phyloP scores from a whole-genome alignment of 2,888 invertebrate genomes.

The Cryptophagus acutangulus region DNA sequence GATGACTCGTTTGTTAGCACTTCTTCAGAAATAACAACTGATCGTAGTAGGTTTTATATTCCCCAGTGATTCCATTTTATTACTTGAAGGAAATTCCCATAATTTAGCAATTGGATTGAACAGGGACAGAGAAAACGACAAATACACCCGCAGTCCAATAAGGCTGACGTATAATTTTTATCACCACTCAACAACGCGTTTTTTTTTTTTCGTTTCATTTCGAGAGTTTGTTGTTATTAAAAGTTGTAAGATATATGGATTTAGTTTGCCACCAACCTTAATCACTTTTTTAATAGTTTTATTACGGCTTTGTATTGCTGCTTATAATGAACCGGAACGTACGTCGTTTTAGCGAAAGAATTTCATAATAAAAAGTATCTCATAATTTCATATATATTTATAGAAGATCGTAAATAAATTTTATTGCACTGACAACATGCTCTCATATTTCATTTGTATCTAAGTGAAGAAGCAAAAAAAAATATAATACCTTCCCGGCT shows the following conservation, averaged over 20 bases:
- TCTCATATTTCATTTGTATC: no score
- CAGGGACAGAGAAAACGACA: no score
- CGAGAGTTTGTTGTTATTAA: constrained; percentile 37
- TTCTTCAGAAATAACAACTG: constrained; percentile 22
- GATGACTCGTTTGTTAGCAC: no score
- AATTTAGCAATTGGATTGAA: constrained; percentile 29
- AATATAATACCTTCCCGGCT: no score
- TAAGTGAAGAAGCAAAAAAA: no score
- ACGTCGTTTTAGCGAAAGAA: neutral
- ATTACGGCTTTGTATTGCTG: constrained; percentile 1
- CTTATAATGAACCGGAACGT: constrained; percentile 1
- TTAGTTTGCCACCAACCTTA: constrained; percentile 28
- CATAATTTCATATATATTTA: no score
- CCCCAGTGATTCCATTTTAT: constrained; percentile 28
- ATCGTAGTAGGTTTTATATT: constrained; percentile 21
- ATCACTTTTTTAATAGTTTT: constrained; percentile 28
- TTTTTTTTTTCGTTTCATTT: constrained; percentile 32
- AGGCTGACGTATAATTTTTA: constrained; percentile 35
- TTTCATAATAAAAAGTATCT: neutral
- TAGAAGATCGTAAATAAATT: no score
- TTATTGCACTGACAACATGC: no score
- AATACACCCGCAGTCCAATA: constrained; percentile 36
- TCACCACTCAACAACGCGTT: constrained; percentile 21
- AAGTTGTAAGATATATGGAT: constrained; percentile 33
- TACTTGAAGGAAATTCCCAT: constrained; percentile 32